These are phyloP conservation scores for Apistogramma diplotaenia DNA, from an alignment of 2,113 vertebrate species.

Conservation along the genomic window DNA sequence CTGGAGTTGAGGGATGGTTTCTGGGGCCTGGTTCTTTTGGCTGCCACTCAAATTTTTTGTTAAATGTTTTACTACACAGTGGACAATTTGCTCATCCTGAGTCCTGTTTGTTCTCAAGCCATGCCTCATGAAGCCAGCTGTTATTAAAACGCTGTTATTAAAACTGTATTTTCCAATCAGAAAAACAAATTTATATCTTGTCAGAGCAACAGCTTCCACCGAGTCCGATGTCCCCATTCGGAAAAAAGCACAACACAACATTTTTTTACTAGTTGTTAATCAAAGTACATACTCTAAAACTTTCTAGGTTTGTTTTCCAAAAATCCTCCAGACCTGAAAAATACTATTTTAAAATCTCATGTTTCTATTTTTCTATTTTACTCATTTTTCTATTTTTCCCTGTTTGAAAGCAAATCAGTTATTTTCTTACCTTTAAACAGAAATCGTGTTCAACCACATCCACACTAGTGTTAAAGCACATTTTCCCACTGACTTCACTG, in stretches of 20 bases:
- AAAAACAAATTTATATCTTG: not conserved
- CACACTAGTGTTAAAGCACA: not conserved
- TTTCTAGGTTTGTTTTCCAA: not conserved
- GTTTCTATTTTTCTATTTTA: too few species aligned
- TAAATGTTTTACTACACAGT: not conserved
- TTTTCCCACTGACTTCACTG: not conserved
- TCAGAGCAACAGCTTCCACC: not conserved
- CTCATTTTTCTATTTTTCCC: too few species aligned
- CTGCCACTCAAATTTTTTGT: not conserved
- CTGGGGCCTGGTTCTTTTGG: not conserved
- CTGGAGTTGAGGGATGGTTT: not conserved
- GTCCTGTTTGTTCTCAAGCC: not conserved
- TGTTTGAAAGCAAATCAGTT: not conserved
- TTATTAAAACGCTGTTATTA: not conserved
- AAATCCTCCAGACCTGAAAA: not conserved
- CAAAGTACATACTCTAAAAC: not conserved
- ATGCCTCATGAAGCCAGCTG: not conserved
- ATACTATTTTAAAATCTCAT: not conserved
- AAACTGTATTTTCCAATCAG: not conserved
- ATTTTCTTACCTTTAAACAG: conserved; percentile 35
- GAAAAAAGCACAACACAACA: not conserved
- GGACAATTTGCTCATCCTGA: not conserved
- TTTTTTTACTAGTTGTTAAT: not conserved
- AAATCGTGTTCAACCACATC: not conserved
- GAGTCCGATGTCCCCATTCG: not conserved